These are phyloP conservation scores for Incurvaria masculella DNA, from an alignment of 2,888 invertebrate genomes.

Conservation along the genomic window DNA sequence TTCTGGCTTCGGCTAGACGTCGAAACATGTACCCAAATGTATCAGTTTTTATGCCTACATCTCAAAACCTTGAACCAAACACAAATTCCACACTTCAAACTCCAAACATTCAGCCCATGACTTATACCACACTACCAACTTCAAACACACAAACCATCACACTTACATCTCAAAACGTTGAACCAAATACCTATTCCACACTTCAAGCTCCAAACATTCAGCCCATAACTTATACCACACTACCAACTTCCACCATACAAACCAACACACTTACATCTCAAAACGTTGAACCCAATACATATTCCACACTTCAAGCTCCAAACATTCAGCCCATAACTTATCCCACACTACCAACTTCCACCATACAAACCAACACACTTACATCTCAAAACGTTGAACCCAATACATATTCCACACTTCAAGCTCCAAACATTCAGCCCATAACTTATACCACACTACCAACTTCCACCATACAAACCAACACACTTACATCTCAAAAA, in stretches of 20 bases:
- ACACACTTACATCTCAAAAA: too few species aligned
- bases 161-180: background rate
- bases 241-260: background rate
- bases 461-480: too few species aligned
- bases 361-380: too few species aligned
- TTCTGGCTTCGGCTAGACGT: slow-evolving; percentile 12
- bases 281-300: too few species aligned
- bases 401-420: too few species aligned
- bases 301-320: too few species aligned
- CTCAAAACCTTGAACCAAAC: background rate
- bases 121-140: background rate
- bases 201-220: background rate
- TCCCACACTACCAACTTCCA: background rate
- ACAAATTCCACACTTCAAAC: background rate
- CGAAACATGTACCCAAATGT: slow-evolving; percentile 9
- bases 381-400: too few species aligned
- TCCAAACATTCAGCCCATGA: slow-evolving; percentile 1
- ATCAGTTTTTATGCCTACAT: slow-evolving; percentile 1
- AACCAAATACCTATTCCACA: background rate
- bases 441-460: too few species aligned
- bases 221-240: background rate
- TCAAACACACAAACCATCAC: slow-evolving; percentile 2
- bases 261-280: too few species aligned
- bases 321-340: too few species aligned
- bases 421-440: too few species aligned